Conservation (phyloP, 2,797 vertebrate genomes). For the Crocidura indochinensis region DNA sequence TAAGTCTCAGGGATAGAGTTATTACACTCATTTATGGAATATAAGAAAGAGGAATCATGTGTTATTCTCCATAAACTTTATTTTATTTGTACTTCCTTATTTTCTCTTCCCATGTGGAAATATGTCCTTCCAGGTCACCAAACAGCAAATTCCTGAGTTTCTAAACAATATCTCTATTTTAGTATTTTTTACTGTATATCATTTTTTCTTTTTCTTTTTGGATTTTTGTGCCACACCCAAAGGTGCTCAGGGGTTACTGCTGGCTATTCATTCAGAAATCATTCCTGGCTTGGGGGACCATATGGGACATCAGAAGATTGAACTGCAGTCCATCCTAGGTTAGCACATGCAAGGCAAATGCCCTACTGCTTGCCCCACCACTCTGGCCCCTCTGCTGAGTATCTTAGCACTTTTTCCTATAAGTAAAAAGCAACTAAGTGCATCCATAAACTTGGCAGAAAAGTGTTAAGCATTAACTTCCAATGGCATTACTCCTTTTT, state of each 20-base stretch:
- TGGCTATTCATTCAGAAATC: too few species aligned
- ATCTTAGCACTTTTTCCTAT: constrained; percentile 1
- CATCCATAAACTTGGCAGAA: constrained; percentile 6
- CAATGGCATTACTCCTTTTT: neutral
- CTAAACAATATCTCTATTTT: constrained; percentile 30
- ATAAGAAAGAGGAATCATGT: too few species aligned
- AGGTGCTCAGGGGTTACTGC: too few species aligned
- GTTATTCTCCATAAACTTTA: neutral
- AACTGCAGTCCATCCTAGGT: too few species aligned
- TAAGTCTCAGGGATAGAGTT: too few species aligned
- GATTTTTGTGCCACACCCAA: too few species aligned
- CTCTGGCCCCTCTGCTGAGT: neutral
- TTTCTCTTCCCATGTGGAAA: constrained; percentile 47
- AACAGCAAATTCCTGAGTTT: constrained; percentile 51
- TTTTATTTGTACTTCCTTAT: constrained; percentile 33
- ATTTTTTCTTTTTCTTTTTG: too few species aligned
- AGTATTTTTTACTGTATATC: neutral
- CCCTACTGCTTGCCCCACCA: too few species aligned
- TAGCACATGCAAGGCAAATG: too few species aligned
- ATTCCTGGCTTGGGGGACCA: too few species aligned
- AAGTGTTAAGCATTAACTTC: constrained; percentile 63
- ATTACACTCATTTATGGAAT: too few species aligned
- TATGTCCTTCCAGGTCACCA: constrained; percentile 48
- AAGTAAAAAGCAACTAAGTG: constrained; percentile 21
- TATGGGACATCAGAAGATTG: too few species aligned